These are phyloP conservation scores for Oenanthe melanoleuca DNA, from an alignment of 2,113 vertebrate species.

Conservation along the genomic window DNA sequence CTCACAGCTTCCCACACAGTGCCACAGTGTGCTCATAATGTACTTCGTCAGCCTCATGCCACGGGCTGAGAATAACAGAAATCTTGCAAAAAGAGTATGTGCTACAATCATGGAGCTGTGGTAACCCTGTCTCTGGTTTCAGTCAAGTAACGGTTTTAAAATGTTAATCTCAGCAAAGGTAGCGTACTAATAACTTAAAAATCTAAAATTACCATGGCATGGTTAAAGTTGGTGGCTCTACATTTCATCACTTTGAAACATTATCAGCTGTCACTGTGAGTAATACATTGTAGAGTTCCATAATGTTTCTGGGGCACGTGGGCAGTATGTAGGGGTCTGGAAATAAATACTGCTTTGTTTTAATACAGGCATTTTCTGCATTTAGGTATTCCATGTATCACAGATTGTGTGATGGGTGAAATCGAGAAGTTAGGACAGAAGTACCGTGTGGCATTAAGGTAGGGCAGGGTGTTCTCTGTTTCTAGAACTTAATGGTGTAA, in stretches of 20 bases:
- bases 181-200: not conserved
- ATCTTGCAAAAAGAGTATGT: not conserved
- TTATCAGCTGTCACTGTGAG: not conserved
- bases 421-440: conserved; percentile 97
- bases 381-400: conserved; percentile 95
- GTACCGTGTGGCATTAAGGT: conserved; percentile 95
- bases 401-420: conserved; percentile 99
- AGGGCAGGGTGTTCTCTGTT: not conserved
- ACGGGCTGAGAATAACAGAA: not conserved
- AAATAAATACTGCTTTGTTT: not conserved
- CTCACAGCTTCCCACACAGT: rapidly evolving
- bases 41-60: not conserved
- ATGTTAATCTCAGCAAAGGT: not conserved
- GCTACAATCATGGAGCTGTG: rapidly evolving
- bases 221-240: not conserved
- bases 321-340: not conserved
- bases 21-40: rapidly evolving
- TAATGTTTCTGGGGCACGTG: not conserved
- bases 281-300: not conserved
- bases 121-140: not conserved
- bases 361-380: not conserved
- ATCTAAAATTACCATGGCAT: not conserved
- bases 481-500: not conserved
- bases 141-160: not conserved
- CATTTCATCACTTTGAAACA: not conserved